Percentiles rank a stretch among this genome's conserved stretches.
phyloP scores from a whole-genome alignment of 2,797 vertebrate species.

The Erithacus rubecula region DNA sequence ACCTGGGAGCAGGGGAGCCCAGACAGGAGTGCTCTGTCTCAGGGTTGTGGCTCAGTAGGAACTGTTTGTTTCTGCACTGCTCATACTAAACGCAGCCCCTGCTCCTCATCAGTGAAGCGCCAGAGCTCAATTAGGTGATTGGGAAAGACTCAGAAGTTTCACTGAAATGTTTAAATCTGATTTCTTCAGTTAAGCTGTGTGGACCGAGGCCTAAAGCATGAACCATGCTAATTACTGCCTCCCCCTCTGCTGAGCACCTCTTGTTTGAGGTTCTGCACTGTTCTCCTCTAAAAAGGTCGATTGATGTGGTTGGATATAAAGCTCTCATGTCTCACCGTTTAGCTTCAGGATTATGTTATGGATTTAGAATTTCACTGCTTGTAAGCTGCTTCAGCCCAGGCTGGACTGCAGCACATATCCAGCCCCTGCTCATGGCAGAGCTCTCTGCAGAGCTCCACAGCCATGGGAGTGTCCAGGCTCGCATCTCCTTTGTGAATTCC shows the following conservation, averaged over 20 bases:
- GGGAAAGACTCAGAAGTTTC: not conserved
- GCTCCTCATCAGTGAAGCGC: accelerated
- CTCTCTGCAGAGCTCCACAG: accelerated
- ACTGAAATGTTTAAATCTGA: not conserved
- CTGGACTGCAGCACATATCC: not conserved
- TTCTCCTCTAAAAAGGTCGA: not conserved
- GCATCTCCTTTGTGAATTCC: not conserved
- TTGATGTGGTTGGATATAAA: not conserved
- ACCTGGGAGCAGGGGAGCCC: not conserved
- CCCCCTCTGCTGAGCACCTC: not conserved
- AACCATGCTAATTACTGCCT: not conserved
- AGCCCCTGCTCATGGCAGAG: not conserved
- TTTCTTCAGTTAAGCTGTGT: not conserved
- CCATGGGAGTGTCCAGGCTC: not conserved
- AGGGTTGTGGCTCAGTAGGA: not conserved
- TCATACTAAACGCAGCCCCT: not conserved
- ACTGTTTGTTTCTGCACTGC: not conserved
- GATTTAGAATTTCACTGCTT: not conserved
- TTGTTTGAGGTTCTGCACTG: not conserved
- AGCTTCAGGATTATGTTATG: not conserved
- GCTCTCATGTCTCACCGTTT: not conserved
- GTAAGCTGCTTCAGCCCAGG: not conserved
- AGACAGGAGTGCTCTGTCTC: accelerated
- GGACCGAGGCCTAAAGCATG: not conserved
- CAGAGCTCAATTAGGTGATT: not conserved